Percentiles rank a stretch among this genome's conserved stretches.
These are phyloP conservation scores for Sterna hirundo DNA, from an alignment of 2,113 vertebrate species.

Conservation along the genomic window DNA sequence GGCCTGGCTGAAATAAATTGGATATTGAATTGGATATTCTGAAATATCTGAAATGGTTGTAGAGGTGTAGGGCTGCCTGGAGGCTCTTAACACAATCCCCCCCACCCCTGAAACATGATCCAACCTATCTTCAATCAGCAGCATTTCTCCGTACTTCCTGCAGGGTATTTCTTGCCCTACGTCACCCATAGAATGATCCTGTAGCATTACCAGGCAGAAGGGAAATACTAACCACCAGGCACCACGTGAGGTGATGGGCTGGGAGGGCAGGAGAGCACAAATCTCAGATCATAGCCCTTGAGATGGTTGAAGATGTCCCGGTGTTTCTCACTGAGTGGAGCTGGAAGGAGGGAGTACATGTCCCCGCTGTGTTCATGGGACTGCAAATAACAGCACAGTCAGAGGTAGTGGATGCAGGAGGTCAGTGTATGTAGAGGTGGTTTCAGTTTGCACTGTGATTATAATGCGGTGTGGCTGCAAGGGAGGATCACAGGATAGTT, in stretches of 20 bases:
- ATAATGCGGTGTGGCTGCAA: neutral
- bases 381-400: neutral
- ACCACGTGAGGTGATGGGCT: neutral
- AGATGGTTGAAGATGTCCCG: neutral
- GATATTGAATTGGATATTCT: neutral
- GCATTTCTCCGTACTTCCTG: neutral
- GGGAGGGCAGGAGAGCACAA: neutral
- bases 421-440: neutral
- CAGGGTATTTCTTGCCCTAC: neutral
- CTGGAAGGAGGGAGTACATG: neutral
- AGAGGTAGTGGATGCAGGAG: neutral
- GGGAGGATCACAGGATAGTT: neutral
- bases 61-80: neutral
- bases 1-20: neutral
- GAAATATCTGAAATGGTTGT: neutral
- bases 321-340: neutral
- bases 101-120: neutral
- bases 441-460: neutral
- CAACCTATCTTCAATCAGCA: neutral
- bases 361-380: accelerated
- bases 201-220: neutral
- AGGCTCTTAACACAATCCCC: accelerated
- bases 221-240: neutral
- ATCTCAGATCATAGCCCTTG: neutral
- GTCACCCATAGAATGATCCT: neutral